These are phyloP conservation scores for Crenichthys baileyi DNA, from an alignment of 2,797 vertebrate genomes.

Conservation along the genomic window DNA sequence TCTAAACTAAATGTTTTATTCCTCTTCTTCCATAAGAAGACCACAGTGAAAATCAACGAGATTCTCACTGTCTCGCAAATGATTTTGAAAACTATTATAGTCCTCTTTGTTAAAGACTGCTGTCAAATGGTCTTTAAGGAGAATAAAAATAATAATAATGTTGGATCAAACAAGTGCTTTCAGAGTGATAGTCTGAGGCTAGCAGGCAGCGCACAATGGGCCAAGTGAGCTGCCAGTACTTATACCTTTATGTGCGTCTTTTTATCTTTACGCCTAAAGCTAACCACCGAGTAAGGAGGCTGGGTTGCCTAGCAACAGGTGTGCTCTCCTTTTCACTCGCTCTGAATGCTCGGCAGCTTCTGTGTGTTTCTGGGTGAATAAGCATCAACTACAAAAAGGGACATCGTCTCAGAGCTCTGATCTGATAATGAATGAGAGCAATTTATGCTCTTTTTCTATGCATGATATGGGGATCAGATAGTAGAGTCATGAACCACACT, in stretches of 20 bases:
- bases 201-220: constrained; percentile 33
- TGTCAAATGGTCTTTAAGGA: constrained; percentile 5
- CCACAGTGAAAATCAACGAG: background rate
- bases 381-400: constrained; percentile 45
- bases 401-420: constrained; percentile 51
- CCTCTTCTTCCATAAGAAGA: background rate
- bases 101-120: background rate
- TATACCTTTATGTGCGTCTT: constrained; percentile 29
- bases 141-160: background rate
- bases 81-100: background rate
- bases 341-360: constrained; percentile 58
- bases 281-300: constrained; percentile 62
- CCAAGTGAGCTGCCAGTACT: constrained; percentile 45
- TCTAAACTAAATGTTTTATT: background rate
- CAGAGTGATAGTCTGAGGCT: constrained; percentile 28
- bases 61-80: constrained; percentile 3
- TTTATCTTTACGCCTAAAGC: constrained; percentile 44
- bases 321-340: constrained; percentile 68
- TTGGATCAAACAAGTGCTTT: constrained; percentile 17
- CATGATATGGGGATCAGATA: background rate
- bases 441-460: background rate
- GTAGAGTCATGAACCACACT: background rate
- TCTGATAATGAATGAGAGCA: constrained; percentile 16
- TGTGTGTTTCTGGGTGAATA: constrained; percentile 32
- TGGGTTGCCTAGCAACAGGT: constrained; percentile 83